Percentiles rank a stretch among this genome's conserved stretches.
These are phyloP conservation scores for Tauraco erythrolophus DNA, from an alignment of 2,113 vertebrate genomes.

Conservation along the genomic window DNA sequence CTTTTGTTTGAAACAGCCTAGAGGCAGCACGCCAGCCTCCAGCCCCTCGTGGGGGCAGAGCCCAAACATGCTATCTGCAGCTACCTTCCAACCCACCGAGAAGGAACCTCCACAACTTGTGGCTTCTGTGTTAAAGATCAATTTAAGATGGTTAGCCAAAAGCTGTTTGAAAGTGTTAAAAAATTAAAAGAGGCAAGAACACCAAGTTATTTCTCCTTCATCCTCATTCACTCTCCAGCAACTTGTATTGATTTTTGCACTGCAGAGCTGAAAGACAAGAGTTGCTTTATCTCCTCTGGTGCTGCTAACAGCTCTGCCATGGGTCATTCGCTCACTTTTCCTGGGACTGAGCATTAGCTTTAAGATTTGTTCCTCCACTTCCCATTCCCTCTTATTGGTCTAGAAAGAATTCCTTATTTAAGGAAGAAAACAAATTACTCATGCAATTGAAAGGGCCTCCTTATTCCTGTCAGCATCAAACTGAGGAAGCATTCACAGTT, in stretches of 20 bases:
- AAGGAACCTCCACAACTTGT: background rate
- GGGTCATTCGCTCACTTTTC: background rate
- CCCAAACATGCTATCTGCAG: background rate
- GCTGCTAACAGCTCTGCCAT: background rate
- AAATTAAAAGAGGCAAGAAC: background rate
- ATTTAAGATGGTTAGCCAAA: background rate
- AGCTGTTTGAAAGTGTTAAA: background rate
- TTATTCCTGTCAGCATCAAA: no score
- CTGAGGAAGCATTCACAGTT: background rate
- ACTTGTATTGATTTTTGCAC: background rate
- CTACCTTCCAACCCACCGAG: background rate
- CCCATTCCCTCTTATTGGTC: background rate
- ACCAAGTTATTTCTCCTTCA: background rate
- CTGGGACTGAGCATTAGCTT: background rate
- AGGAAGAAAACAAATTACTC: background rate
- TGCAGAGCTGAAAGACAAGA: background rate
- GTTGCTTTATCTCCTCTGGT: background rate
- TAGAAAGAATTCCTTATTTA: background rate
- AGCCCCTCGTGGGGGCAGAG: background rate
- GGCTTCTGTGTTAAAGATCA: background rate
- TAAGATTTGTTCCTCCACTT: background rate
- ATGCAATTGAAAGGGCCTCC: background rate
- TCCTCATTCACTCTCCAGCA: background rate
- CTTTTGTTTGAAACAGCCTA: background rate
- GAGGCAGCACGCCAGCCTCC: background rate